phyloP scores from a whole-genome alignment of 2,113 vertebrate species.

The Struthidea cinerea region DNA sequence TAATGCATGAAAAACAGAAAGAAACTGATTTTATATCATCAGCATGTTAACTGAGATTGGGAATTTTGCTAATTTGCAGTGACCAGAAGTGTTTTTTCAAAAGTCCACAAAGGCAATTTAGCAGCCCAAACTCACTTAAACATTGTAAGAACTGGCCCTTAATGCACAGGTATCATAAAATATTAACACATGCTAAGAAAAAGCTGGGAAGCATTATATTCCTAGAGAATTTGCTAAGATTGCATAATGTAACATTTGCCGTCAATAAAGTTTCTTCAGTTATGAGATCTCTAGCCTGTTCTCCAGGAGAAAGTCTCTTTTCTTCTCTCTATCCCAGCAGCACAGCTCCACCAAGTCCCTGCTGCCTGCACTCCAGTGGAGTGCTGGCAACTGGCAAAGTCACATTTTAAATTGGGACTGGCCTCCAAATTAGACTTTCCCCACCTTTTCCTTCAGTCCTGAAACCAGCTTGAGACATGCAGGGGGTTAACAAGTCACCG shows the following conservation, averaged over 20 bases:
- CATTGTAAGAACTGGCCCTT: neutral
- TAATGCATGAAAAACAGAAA: neutral
- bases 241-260: neutral
- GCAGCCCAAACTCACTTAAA: conserved; percentile 12
- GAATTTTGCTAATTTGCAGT: neutral
- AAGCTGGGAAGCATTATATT: conserved; percentile 11
- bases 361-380: neutral
- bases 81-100: neutral
- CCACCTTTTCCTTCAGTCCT: neutral
- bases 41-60: neutral
- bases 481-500: neutral
- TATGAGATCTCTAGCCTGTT: neutral
- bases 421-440: neutral
- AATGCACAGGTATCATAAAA: conserved; percentile 51
- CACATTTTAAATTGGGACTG: neutral
- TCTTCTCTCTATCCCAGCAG: neutral
- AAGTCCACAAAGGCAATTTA: conserved; percentile 18
- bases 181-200: conserved; percentile 32
- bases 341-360: neutral
- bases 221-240: conserved; percentile 25
- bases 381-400: neutral
- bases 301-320: neutral
- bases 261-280: neutral
- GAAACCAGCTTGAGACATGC: neutral
- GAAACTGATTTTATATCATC: neutral